Evolutionary conservation across 2,113 vertebrate genomes (phyloP).

Genomic region (Nothobranchius furzeri): DNA sequence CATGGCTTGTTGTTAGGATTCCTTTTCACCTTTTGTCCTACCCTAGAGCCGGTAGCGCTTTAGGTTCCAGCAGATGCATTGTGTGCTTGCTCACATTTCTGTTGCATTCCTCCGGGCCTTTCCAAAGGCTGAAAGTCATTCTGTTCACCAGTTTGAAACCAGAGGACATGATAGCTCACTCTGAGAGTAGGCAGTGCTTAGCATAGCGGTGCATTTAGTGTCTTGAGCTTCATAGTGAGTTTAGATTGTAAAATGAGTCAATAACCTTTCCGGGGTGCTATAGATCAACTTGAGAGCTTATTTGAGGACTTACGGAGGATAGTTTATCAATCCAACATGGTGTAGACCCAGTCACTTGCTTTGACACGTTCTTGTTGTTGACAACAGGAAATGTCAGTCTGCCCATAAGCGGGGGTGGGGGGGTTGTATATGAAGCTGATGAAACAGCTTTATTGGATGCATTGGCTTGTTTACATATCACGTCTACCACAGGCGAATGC

Average conservation of each 20-base stretch:
- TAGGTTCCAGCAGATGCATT: not conserved
- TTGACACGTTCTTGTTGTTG: constrained; percentile 45
- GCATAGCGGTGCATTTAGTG: constrained; percentile 15
- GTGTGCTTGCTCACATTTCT: not conserved
- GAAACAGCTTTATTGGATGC: constrained; percentile 46
- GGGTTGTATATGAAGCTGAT: constrained; percentile 30
- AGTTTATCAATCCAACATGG: constrained; percentile 39
- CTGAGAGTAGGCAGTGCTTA: constrained; percentile 45
- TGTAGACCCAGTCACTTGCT: constrained; percentile 18
- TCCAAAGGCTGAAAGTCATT: constrained; percentile 43
- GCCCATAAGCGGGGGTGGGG: constrained; percentile 31
- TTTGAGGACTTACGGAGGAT: constrained; percentile 36
- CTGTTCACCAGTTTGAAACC: too few species aligned
- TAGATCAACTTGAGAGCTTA: constrained; percentile 37
- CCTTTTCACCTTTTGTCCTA: too few species aligned
- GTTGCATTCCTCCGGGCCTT: constrained; percentile 17
- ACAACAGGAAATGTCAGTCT: constrained; percentile 35
- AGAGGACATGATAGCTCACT: constrained; percentile 24
- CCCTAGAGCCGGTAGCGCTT: too few species aligned
- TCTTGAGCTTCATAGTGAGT: constrained; percentile 39
- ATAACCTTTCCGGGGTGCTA: constrained; percentile 54
- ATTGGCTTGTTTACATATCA: constrained; percentile 44
- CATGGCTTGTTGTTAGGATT: too few species aligned
- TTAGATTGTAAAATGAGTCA: constrained; percentile 51
- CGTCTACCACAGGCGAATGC: constrained; percentile 31